Evolutionary conservation across 2,797 vertebrate species (phyloP).

Genomic region (Clarias fuscus): DNA sequence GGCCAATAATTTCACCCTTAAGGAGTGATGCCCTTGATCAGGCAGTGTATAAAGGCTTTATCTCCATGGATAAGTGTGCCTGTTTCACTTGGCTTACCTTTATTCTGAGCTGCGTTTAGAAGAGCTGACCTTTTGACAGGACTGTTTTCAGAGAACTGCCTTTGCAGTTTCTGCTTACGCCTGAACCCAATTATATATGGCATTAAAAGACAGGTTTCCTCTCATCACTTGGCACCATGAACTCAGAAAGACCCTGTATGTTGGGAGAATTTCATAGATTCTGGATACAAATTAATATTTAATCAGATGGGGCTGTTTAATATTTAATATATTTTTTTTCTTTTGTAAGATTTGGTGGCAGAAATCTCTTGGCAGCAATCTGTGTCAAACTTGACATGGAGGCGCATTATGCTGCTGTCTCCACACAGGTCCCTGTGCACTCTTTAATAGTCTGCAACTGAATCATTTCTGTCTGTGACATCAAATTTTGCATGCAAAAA

Average conservation of each 20-base stretch:
- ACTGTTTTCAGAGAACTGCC: neutral
- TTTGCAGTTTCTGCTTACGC: slow-evolving; percentile 48
- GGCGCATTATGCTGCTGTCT: slow-evolving; percentile 58
- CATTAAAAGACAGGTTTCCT: slow-evolving; percentile 55
- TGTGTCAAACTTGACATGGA: slow-evolving; percentile 65
- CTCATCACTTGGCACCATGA: slow-evolving; percentile 58
- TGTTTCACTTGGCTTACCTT: neutral
- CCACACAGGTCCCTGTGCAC: slow-evolving; percentile 63
- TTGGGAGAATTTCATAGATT: slow-evolving; percentile 59
- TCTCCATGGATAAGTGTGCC: too few relatives aligned
- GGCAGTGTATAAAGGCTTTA: too few relatives aligned
- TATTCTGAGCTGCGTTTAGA: too few relatives aligned
- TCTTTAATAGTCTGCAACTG: slow-evolving; percentile 38
- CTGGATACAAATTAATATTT: slow-evolving; percentile 77
- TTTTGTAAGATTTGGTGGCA: slow-evolving; percentile 67
- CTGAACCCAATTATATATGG: slow-evolving; percentile 54
- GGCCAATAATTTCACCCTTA: too few relatives aligned
- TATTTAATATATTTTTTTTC: slow-evolving; percentile 68
- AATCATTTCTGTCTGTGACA: slow-evolving; percentile 56
- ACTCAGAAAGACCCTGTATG: slow-evolving; percentile 50
- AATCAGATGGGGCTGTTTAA: slow-evolving; percentile 72
- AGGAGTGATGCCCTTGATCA: too few relatives aligned
- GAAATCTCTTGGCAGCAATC: slow-evolving; percentile 62
- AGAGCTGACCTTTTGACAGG: slow-evolving; percentile 61
- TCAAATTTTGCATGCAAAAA: neutral